phyloP scores from a whole-genome alignment of 2,888 invertebrate genomes.

The Stomorhina lunata region DNA sequence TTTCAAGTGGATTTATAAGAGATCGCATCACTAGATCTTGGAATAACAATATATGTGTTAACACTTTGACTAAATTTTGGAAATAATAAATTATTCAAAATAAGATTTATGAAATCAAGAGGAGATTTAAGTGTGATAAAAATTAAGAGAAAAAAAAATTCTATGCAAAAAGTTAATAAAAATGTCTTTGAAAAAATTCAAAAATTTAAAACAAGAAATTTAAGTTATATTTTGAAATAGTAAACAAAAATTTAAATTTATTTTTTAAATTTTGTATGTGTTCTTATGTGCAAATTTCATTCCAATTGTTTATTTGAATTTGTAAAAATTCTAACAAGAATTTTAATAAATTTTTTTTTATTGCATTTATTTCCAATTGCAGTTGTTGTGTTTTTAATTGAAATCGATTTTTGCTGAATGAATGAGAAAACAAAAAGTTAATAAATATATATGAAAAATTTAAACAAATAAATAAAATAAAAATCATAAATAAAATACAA shows the following conservation, averaged over 20 bases:
- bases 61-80: too few relatives aligned
- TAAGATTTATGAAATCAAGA: too few relatives aligned
- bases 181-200: too few relatives aligned
- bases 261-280: too few relatives aligned
- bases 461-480: not conserved
- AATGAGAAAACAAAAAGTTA: not conserved
- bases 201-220: too few relatives aligned
- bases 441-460: not conserved
- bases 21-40: constrained; percentile 1
- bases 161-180: too few relatives aligned
- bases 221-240: too few relatives aligned
- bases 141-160: too few relatives aligned
- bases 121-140: too few relatives aligned
- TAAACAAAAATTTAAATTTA: too few relatives aligned
- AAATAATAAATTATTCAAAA: too few relatives aligned
- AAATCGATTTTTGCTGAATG: constrained; percentile 21
- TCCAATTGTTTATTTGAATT: not conserved
- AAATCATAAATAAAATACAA: not conserved
- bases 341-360: not conserved
- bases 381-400: constrained; percentile 14
- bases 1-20: constrained; percentile 51
- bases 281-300: too few relatives aligned
- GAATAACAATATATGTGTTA: not conserved
- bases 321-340: not conserved
- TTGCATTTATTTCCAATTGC: not conserved